phyloP scores from a whole-genome alignment of 2,888 invertebrate genomes.

The Oscheius onirici region DNA sequence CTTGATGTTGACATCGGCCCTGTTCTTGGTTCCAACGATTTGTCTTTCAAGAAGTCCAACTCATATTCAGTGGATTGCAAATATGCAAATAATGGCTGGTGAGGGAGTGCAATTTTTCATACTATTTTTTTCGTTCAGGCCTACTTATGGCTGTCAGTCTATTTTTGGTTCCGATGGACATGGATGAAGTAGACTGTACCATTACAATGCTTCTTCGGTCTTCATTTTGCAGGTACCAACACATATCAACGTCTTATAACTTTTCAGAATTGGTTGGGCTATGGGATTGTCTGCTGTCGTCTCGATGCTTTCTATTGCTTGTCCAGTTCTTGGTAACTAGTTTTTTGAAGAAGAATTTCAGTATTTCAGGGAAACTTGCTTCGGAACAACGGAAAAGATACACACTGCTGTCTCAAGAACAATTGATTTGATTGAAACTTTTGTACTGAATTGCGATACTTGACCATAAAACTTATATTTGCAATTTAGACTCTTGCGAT shows the following conservation, averaged over 20 bases:
- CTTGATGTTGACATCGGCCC: constrained; percentile 25
- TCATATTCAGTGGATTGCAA: constrained; percentile 30
- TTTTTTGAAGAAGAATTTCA: not conserved
- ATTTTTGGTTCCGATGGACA: constrained; percentile 27
- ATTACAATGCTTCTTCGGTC: constrained; percentile 30
- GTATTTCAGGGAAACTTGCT: constrained; percentile 22
- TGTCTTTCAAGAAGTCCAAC: constrained; percentile 9
- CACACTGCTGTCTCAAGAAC: constrained; percentile 23
- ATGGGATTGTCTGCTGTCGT: constrained; percentile 29
- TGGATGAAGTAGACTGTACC: constrained; percentile 32
- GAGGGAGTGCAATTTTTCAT: not conserved
- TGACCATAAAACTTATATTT: too few species aligned
- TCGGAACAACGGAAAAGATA: constrained; percentile 29
- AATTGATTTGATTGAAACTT: constrained; percentile 7
- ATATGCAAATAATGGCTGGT: constrained; percentile 32
- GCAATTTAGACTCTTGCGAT: too few species aligned
- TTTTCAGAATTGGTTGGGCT: constrained; percentile 32
- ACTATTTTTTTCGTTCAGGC: not conserved
- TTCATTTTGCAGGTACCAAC: constrained; percentile 25
- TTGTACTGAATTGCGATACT: too few species aligned
- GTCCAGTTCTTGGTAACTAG: constrained; percentile 12
- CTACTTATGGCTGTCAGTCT: constrained; percentile 27
- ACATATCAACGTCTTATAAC: not conserved
- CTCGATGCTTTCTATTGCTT: constrained; percentile 31
- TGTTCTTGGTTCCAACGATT: constrained; percentile 25